These are phyloP conservation scores for Stigmatopora argus DNA, from an alignment of 2,113 vertebrate species.

Conservation along the genomic window DNA sequence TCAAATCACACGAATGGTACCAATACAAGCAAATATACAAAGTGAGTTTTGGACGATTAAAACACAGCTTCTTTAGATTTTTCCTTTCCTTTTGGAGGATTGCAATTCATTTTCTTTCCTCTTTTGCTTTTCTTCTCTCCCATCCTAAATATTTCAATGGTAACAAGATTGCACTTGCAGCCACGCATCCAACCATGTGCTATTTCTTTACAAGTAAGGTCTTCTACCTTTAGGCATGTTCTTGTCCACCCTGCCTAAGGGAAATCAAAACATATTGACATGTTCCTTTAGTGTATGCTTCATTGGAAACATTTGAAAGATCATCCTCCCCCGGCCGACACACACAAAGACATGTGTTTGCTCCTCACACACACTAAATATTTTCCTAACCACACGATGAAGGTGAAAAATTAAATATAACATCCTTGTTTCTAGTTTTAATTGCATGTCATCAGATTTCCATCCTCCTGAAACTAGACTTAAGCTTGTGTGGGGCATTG, in stretches of 20 bases:
- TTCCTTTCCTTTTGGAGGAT: too few relatives aligned
- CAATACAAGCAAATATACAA: too few relatives aligned
- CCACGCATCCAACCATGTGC: conserved; percentile 12
- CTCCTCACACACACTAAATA: conserved; percentile 18
- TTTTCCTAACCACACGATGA: neutral
- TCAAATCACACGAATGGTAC: too few relatives aligned
- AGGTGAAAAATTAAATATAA: conserved; percentile 60
- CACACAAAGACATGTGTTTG: conserved; percentile 16
- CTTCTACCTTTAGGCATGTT: neutral
- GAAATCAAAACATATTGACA: conserved; percentile 37
- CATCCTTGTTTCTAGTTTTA: conserved; percentile 59
- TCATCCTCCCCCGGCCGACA: conserved; percentile 26
- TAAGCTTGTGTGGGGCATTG: conserved; percentile 13
- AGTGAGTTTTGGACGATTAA: too few relatives aligned
- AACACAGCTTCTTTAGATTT: too few relatives aligned
- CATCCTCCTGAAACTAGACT: conserved; percentile 7
- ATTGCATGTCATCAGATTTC: conserved; percentile 55
- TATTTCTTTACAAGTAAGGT: conserved; percentile 3
- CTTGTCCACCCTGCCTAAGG: neutral
- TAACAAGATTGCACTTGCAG: conserved; percentile 27
- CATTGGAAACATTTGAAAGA: conserved; percentile 15
- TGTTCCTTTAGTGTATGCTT: conserved; percentile 25
- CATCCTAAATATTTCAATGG: conserved; percentile 41
- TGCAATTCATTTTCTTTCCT: too few relatives aligned
- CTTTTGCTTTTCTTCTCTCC: conserved; percentile 22